Conservation (phyloP, 1,140 invertebrate species). For the Diachasmimorpha longicaudata region DNA sequence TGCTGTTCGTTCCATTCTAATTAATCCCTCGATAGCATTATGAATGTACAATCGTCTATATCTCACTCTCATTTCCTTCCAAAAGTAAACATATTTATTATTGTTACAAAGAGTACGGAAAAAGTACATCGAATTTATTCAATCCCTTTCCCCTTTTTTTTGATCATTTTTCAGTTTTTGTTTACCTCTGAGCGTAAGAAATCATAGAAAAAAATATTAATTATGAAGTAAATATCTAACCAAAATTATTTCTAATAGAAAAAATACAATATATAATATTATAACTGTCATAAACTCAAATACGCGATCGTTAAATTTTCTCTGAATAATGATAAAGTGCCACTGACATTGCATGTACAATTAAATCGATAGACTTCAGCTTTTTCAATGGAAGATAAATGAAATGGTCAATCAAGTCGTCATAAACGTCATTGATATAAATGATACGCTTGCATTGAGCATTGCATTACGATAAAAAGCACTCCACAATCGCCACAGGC, state of each 20-base stretch:
- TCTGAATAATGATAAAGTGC: background rate
- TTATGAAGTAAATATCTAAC: background rate
- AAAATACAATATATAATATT: background rate
- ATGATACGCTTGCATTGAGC: background rate
- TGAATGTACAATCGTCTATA: background rate
- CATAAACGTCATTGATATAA: background rate
- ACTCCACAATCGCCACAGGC: background rate
- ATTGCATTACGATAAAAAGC: background rate
- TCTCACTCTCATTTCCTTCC: background rate
- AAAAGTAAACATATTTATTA: background rate
- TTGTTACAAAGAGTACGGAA: background rate
- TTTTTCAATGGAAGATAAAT: background rate
- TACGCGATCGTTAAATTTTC: background rate
- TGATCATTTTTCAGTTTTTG: background rate
- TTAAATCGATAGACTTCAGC: background rate
- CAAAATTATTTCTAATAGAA: background rate
- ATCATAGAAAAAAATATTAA: background rate
- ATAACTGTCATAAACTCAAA: background rate
- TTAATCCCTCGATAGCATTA: background rate
- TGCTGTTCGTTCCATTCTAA: background rate
- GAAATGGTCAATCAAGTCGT: background rate
- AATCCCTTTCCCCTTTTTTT: background rate
- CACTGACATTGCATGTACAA: background rate
- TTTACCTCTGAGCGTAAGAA: background rate
- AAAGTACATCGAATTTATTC: background rate